Evolutionary conservation across 2,888 invertebrate genomes (phyloP), one percentile per base, ranked within the genome.

Genomic region (Chloroclystis v-ata): DNA sequence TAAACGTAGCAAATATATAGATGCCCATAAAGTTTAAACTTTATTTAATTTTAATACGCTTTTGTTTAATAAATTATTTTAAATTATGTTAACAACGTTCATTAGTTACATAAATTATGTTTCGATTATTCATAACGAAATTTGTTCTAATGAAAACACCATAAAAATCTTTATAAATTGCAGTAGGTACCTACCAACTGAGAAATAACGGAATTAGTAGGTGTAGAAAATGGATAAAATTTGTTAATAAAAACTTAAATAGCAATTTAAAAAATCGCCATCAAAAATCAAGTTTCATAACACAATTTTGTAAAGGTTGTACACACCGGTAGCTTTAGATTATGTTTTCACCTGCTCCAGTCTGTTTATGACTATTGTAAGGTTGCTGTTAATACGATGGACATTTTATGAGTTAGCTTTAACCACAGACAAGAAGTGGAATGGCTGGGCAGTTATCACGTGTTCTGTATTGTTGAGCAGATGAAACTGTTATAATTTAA

Each of bases 271-370:
- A n/a, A n/a, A n/a, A 16, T 14, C 5, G n/a, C 10, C 44, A 38
- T 43, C 41, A 47, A 43, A 47, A 52, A 49, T 54, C 52, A 44
- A 47, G 48, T 43, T 26, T 41, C 43, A 50, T 51, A 52, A 49
- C 54, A 69, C 63, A 73, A 69, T 68, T 71, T 67, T 58, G 61
- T 75, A 71, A 64, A 76, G 76, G 72, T 70, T 56, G 65, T 67
- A 66, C 54, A 67, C 72, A 72, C 70, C 73, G 70, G 69, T 75
- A 78, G 74, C 63, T 78, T 82, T 83, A 86, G 86, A 85, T 87
- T 84, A 87, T 82, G 76, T 82, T 86, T 80, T 80, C 87, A 87
- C 86, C 85, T 86, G 83, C 75, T 68, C 66, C 71, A 61, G 60
- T 72, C 67, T 67, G 72, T 75, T 75, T 75, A 77, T 85, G 82